Evolutionary conservation across 2,113 vertebrate species (phyloP).

Genomic region (Laticauda colubrina): DNA sequence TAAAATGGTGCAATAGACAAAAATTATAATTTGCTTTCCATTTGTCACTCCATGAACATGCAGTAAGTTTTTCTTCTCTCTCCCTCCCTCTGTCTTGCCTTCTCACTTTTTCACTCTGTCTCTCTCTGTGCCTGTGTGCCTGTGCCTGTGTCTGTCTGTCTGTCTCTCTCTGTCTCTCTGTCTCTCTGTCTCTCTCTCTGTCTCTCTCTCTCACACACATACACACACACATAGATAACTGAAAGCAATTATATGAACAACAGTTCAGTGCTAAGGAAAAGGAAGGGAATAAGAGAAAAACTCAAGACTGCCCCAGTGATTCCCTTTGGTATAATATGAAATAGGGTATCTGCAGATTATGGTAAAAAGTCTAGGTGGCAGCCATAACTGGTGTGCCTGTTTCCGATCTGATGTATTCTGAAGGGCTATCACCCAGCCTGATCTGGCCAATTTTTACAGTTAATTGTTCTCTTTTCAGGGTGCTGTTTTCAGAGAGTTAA

Average conservation of each 20-base stretch:
- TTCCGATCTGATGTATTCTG: not conserved
- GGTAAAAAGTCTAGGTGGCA: not conserved
- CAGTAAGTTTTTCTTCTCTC: not conserved
- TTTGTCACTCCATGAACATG: not conserved
- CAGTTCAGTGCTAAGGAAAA: not conserved
- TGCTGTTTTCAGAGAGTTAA: not conserved
- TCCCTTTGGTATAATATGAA: not conserved
- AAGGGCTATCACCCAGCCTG: not conserved
- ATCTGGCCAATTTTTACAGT: not conserved
- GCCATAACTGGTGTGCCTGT: not conserved
- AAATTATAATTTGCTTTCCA: not conserved
- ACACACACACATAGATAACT: not conserved
- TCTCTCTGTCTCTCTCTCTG: no score
- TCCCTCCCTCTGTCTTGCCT: no score
- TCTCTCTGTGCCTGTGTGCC: no score
- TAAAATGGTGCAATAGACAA: not conserved
- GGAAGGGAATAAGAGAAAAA: not conserved
- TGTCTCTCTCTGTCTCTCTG: no score
- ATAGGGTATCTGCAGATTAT: not conserved
- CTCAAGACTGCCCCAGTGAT: not conserved
- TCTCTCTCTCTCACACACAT: no score
- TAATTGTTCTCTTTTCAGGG: not conserved
- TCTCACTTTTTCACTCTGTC: no score
- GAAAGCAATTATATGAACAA: not conserved
- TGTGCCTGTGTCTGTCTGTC: no score